phyloP scores from a whole-genome alignment of 30 jellyfish, hydroid and myxozoan genomes.

The Aurelia sp. region DNA sequence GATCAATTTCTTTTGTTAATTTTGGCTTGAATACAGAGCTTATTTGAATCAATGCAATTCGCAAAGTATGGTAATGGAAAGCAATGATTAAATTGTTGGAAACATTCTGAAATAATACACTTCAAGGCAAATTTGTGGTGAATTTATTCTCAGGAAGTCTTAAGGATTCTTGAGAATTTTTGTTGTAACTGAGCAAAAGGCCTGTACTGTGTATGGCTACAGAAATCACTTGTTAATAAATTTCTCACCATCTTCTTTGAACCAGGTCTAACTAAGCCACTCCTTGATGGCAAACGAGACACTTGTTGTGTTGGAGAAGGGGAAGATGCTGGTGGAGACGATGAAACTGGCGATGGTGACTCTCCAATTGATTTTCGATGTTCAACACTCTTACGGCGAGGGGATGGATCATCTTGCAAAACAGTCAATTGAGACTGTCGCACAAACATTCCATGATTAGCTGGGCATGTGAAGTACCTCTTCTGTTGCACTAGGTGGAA shows the following conservation, averaged over 20 bases:
- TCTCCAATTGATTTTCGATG: slow-evolving; percentile 4
- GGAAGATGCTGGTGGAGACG: slow-evolving; percentile 34
- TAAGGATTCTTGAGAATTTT: too few species aligned
- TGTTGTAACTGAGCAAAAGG: too few species aligned
- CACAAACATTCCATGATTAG: slow-evolving; percentile 95
- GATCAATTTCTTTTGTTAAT: too few species aligned
- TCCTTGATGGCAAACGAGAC: slow-evolving; percentile 46
- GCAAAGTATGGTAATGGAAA: too few species aligned
- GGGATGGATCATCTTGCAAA: slow-evolving; percentile 37
- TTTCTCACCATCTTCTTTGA: slow-evolving; percentile 5
- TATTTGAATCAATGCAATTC: too few species aligned
- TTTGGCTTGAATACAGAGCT: too few species aligned
- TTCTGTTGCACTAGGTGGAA: slow-evolving; percentile 77
- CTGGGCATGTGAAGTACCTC: slow-evolving; percentile 87
- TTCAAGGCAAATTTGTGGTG: too few species aligned
- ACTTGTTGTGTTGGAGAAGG: slow-evolving; percentile 69
- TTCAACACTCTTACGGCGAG: background rate
- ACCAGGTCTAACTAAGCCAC: slow-evolving; percentile 76
- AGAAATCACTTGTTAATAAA: too few species aligned
- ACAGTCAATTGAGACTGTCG: slow-evolving; percentile 90
- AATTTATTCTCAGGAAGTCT: too few species aligned
- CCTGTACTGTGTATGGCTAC: too few species aligned
- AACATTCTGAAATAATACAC: too few species aligned
- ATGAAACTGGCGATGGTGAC: slow-evolving; percentile 47
- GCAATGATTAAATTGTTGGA: too few species aligned